Percentiles rank a stretch among this genome's conserved stretches.
phyloP scores from a whole-genome alignment of 2,797 vertebrate genomes.

The Craterocephalus amniculus region DNA sequence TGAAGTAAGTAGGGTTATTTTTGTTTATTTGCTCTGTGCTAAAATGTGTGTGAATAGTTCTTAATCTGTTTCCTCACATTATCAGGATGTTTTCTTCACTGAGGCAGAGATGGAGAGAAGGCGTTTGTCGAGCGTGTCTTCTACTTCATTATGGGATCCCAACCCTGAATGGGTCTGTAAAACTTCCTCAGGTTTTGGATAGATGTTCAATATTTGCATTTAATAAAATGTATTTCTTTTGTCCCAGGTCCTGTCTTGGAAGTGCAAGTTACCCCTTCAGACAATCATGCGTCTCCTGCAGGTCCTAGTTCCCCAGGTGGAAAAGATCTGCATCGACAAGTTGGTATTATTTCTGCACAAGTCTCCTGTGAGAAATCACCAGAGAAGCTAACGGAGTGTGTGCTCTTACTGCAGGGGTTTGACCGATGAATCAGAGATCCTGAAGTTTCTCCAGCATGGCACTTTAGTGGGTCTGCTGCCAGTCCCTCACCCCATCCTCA shows the following conservation, averaged over 20 bases:
- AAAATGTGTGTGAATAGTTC: neutral
- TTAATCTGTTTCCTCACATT: constrained; percentile 11
- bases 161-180: constrained; percentile 93
- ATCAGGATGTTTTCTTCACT: constrained; percentile 88
- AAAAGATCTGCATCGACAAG: constrained; percentile 99
- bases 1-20: constrained; percentile 75
- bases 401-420: constrained; percentile 85
- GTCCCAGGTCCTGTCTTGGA: constrained; percentile 92
- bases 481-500: constrained; percentile 97
- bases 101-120: constrained; percentile 86
- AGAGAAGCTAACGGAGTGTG: neutral
- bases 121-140: constrained; percentile 86
- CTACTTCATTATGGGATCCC: constrained; percentile 87
- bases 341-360: constrained; percentile 58
- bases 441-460: constrained; percentile 96
- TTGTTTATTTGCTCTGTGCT: neutral
- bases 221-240: neutral
- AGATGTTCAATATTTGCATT: neutral
- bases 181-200: neutral
- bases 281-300: constrained; percentile 98
- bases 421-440: constrained; percentile 97
- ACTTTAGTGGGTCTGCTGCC: constrained; percentile 96
- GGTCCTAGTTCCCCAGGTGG: constrained; percentile 97
- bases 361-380: neutral
- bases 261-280: constrained; percentile 95